phyloP scores from a whole-genome alignment of 2,113 vertebrate genomes.

The Callorhinus ursinus region DNA sequence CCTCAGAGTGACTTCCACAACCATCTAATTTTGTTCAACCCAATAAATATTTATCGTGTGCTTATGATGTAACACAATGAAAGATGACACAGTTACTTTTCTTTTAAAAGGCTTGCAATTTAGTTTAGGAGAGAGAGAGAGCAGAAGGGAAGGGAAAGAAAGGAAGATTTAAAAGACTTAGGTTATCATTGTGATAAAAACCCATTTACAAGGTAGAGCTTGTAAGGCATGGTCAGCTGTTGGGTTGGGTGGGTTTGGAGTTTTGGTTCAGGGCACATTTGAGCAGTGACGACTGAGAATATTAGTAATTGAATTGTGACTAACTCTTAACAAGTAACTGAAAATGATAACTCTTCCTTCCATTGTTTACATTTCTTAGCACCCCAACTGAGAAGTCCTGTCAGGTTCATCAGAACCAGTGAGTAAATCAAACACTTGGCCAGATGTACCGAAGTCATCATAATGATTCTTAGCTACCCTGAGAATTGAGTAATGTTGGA shows the following conservation, averaged over 20 bases:
- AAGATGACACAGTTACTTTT: neutral
- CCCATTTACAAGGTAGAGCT: neutral
- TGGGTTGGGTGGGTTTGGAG: neutral
- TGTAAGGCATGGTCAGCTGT: neutral
- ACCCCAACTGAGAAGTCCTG: neutral
- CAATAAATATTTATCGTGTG: neutral
- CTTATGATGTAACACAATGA: neutral
- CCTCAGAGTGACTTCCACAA: neutral
- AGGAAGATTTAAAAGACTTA: neutral
- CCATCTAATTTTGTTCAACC: neutral
- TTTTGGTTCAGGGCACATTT: neutral
- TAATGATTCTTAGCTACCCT: neutral
- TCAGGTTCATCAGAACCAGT: neutral
- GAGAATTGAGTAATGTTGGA: neutral
- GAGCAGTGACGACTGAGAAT: neutral
- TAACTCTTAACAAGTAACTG: neutral
- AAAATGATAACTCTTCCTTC: neutral
- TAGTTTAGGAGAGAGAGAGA: neutral
- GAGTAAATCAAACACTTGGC: neutral
- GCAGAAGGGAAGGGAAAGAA: neutral
- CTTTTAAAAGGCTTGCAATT: neutral
- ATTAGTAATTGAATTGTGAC: neutral
- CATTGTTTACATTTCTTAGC: neutral
- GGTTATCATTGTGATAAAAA: neutral
- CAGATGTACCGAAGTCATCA: neutral